These are phyloP conservation scores for Syrista parreyssii DNA, from an alignment of 2,888 invertebrate genomes.

Conservation along the genomic window DNA sequence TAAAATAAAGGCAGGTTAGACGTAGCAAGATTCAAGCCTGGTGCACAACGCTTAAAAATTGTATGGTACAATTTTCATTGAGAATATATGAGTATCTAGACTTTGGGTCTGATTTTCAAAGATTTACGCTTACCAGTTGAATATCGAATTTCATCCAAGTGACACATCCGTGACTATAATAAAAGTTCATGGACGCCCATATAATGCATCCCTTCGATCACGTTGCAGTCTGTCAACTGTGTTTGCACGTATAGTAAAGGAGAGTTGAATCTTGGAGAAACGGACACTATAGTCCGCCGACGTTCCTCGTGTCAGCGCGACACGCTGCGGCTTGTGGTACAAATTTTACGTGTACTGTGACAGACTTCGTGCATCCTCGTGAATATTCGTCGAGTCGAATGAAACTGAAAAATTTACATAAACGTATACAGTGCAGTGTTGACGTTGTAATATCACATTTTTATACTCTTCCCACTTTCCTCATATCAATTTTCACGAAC, in stretches of 20 bases:
- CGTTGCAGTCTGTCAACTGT: background rate
- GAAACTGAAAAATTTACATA: background rate
- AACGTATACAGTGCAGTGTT: background rate
- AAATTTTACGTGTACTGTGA: background rate
- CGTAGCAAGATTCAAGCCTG: background rate
- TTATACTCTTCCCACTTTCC: background rate
- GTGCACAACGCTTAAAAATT: background rate
- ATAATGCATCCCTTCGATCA: background rate
- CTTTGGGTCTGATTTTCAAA: background rate
- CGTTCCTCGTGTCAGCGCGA: background rate
- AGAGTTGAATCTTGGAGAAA: background rate
- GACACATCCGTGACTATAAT: background rate
- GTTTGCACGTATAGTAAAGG: background rate
- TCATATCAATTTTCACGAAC: background rate
- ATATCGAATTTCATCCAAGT: background rate
- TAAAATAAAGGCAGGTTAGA: background rate
- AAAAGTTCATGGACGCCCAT: background rate
- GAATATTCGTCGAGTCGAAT: background rate
- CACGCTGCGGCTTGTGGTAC: background rate
- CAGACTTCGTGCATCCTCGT: background rate
- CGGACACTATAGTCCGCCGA: background rate
- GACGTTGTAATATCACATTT: background rate
- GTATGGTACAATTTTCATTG: background rate
- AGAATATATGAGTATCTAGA: background rate
- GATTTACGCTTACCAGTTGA: background rate